Evolutionary conservation across 2,797 vertebrate species (phyloP).

Genomic region (Cossypha caffra): DNA sequence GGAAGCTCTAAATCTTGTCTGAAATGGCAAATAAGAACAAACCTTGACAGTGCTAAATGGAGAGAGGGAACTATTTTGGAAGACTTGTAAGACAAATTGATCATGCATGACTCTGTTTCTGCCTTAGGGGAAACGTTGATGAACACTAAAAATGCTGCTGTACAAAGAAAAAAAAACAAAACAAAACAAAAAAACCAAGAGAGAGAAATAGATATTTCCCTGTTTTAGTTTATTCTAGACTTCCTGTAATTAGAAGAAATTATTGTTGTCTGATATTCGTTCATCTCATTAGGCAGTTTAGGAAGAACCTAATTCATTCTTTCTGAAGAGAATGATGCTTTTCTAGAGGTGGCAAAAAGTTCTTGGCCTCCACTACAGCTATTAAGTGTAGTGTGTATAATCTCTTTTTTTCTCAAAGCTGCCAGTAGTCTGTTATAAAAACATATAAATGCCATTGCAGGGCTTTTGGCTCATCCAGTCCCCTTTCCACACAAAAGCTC

Average conservation of each 20-base stretch:
- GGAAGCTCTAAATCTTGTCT: conserved; percentile 33
- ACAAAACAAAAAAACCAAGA: neutral
- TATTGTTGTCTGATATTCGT: neutral
- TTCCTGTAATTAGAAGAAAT: conserved; percentile 51
- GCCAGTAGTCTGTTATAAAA: neutral
- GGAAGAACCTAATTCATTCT: conserved; percentile 12
- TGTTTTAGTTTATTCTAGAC: conserved; percentile 30
- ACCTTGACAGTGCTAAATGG: conserved; percentile 52
- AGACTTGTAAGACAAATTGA: conserved; percentile 52
- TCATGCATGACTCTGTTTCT: conserved; percentile 34
- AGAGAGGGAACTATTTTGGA: conserved; percentile 42
- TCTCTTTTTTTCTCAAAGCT: neutral
- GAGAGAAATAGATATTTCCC: conserved; percentile 23
- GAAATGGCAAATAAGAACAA: conserved; percentile 58
- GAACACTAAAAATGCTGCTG: conserved; percentile 22
- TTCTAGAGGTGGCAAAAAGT: neutral
- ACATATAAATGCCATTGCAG: neutral
- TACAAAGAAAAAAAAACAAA: neutral
- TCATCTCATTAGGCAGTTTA: conserved; percentile 37
- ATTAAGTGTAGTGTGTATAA: neutral
- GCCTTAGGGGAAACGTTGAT: conserved; percentile 16
- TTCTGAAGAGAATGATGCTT: neutral
- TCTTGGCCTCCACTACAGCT: neutral
- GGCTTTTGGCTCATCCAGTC: neutral
- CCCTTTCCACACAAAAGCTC: neutral